Conservation (phyloP, 2,888 invertebrate genomes). For the Sphaerophoria rueppellii region DNA sequence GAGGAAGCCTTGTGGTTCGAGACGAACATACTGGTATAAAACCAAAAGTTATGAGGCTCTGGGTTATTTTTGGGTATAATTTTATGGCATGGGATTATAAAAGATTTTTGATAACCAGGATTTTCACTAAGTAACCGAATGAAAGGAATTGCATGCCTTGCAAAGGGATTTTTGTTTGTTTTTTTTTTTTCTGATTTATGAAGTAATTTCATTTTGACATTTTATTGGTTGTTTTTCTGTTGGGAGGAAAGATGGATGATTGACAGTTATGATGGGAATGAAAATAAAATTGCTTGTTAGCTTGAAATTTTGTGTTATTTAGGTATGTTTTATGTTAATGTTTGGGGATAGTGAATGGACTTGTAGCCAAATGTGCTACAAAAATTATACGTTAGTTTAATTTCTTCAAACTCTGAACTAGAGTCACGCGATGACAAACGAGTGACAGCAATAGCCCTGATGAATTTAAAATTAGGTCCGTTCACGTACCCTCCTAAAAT, state of each 20-base stretch:
- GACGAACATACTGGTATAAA: not conserved
- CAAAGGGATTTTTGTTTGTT: not conserved
- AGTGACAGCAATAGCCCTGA: no score
- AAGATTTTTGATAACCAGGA: constrained; percentile 10
- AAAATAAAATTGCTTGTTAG: not conserved
- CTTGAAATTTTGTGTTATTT: not conserved
- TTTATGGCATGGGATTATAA: constrained; percentile 24
- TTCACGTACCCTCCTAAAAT: no score
- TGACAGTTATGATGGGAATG: not conserved
- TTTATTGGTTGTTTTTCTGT: constrained; percentile 4
- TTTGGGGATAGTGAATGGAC: no score
- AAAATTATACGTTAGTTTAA: no score
- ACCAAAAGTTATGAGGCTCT: constrained; percentile 1
- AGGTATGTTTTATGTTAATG: not conserved
- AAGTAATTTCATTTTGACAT: constrained; percentile 18
- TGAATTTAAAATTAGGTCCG: no score
- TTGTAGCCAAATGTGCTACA: no score
- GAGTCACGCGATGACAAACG: no score
- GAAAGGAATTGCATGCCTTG: constrained; percentile 5
- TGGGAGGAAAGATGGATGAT: not conserved
- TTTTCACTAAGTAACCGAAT: not conserved
- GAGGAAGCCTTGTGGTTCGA: not conserved
- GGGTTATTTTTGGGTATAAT: not conserved
- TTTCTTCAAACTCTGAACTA: no score
- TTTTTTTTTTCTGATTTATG: constrained; percentile 15